Percentiles rank a stretch among this genome's conserved stretches.
Conservation (phyloP, 1,140 invertebrate genomes). For the Monomorium pharaonis region DNA sequence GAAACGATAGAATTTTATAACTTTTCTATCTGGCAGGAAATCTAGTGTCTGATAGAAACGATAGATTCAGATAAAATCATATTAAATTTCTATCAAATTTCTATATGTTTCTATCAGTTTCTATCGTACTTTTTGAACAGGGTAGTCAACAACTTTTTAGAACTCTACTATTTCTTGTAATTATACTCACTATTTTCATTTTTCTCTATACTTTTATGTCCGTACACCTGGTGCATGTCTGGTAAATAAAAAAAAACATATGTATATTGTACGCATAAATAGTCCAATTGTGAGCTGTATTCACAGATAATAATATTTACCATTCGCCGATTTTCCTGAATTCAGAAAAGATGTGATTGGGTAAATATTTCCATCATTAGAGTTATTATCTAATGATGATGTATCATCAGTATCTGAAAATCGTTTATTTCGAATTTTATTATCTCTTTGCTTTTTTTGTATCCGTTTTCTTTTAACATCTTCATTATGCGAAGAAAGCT, state of each 20-base stretch:
- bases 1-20: no score
- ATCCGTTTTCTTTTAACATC: conserved; percentile 4
- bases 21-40: no score
- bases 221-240: neutral
- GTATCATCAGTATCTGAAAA: conserved; percentile 13
- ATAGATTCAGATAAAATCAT: no score
- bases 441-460: conserved; percentile 10
- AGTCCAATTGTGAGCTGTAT: neutral
- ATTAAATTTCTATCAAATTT: no score
- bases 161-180: neutral
- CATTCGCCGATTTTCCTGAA: neutral
- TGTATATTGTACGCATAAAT: neutral
- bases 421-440: neutral
- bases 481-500: conserved; percentile 17
- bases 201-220: neutral
- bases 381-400: neutral
- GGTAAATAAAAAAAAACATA: neutral
- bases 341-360: neutral
- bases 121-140: no score
- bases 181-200: neutral
- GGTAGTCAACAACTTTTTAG: neutral
- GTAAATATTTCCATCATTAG: conserved; percentile 22
- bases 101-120: no score
- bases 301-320: neutral
- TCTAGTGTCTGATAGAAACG: no score